A percentile compares a stretch with the other conserved stretches of the same genome.
phyloP scores from a whole-genome alignment of 2,888 invertebrate genomes.

The Phorcus lineatus region DNA sequence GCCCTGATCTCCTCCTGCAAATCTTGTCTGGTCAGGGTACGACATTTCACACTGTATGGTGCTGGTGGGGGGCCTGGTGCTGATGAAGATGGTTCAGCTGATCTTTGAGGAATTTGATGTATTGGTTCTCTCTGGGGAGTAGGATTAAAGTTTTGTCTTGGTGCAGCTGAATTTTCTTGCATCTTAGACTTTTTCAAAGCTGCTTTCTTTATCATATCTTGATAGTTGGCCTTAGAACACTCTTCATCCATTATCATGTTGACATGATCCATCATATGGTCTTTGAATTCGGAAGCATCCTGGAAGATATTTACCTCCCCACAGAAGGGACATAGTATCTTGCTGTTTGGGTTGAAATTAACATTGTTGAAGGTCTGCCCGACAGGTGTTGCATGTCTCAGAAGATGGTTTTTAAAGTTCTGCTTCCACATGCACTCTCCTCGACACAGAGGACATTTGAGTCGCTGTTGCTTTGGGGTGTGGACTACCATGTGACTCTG shows the following conservation, averaged over 20 bases:
- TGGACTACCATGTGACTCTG: not conserved
- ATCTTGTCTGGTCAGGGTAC: not conserved
- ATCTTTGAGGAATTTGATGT: not conserved
- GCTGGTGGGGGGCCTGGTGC: not conserved
- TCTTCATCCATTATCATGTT: not conserved
- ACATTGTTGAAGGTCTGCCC: not conserved
- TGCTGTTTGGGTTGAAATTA: not conserved
- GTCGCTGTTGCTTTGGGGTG: not conserved
- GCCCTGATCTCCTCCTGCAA: not conserved
- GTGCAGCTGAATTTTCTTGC: too few species aligned
- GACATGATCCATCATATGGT: not conserved
- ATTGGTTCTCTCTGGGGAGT: not conserved
- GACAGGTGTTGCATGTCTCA: not conserved
- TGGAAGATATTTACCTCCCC: not conserved
- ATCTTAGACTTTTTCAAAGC: too few species aligned
- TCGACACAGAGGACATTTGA: not conserved
- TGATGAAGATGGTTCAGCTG: too few species aligned
- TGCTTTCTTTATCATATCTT: too few species aligned
- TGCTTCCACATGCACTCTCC: slow-evolving; percentile 6
- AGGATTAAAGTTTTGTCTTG: not conserved
- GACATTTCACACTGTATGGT: not conserved
- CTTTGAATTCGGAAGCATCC: not conserved
- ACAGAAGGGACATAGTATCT: not conserved
- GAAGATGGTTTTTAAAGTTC: slow-evolving; percentile 10
- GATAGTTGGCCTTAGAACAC: not conserved